Evolutionary conservation across 2,797 vertebrate species (phyloP).

Genomic region (Manis javanica): DNA sequence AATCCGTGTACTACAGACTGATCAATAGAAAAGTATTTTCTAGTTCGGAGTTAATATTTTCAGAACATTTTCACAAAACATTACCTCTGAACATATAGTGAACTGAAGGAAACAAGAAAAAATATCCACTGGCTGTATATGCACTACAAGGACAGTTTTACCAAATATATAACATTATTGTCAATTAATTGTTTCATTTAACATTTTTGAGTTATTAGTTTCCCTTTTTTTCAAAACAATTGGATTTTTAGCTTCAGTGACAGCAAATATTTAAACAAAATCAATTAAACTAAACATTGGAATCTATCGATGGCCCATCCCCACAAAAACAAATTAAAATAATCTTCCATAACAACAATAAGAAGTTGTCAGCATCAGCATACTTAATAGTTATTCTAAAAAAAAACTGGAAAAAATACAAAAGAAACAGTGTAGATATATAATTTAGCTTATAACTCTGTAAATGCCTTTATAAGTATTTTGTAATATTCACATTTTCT

Average conservation of each 20-base stretch:
- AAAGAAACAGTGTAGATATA: background rate
- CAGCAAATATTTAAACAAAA: background rate
- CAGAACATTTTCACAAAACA: background rate
- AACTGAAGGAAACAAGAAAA: background rate
- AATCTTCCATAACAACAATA: background rate
- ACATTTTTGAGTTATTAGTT: background rate
- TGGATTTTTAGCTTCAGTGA: background rate
- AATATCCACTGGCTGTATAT: background rate
- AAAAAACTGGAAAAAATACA: background rate
- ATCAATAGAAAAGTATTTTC: conserved; percentile 24
- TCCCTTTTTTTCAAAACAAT: background rate
- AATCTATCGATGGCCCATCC: background rate
- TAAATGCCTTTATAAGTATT: background rate
- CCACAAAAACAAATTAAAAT: background rate
- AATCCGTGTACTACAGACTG: background rate
- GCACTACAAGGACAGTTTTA: background rate
- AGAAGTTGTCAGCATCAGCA: background rate
- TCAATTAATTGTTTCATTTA: background rate
- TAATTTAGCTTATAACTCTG: background rate
- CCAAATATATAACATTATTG: background rate
- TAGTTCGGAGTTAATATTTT: background rate
- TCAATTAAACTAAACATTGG: background rate
- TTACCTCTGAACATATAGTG: background rate
- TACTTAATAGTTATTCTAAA: background rate
- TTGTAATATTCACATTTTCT: background rate